Evolutionary conservation across 1,140 invertebrate genomes (phyloP).

Genomic region (Sipha flava): DNA sequence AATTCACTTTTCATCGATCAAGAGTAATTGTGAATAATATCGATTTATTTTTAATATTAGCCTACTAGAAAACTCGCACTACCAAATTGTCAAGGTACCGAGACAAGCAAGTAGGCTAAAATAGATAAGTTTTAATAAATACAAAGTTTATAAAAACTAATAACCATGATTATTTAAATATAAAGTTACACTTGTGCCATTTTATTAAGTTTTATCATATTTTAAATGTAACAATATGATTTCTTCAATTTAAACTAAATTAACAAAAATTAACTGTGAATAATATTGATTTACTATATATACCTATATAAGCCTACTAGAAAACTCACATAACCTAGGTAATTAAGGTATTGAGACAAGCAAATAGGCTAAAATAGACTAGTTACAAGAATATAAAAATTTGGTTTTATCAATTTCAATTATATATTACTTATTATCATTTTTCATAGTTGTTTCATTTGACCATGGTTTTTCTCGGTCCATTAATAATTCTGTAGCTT

Average conservation of each 20-base stretch:
- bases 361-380: background rate
- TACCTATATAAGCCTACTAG: background rate
- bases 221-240: background rate
- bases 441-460: slow-evolving; percentile 29
- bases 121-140: background rate
- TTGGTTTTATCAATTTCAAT: too few species aligned
- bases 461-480: slow-evolving; percentile 31
- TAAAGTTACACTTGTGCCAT: too few species aligned
- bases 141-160: too few species aligned
- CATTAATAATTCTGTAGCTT: slow-evolving; percentile 20
- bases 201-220: too few species aligned
- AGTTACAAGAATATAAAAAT: too few species aligned
- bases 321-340: background rate
- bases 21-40: slow-evolving; percentile 14
- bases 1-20: background rate
- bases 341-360: background rate
- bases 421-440: slow-evolving; percentile 15
- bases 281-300: background rate
- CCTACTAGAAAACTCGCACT: background rate
- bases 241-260: background rate
- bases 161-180: too few species aligned
- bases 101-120: background rate
- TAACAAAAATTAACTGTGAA: background rate
- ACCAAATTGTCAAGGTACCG: background rate
- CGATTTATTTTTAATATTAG: background rate